A percentile compares a stretch with the other conserved stretches of the same genome.
Evolutionary conservation across 1,140 invertebrate species (phyloP).

Genomic region (Campoletis sonorensis): DNA sequence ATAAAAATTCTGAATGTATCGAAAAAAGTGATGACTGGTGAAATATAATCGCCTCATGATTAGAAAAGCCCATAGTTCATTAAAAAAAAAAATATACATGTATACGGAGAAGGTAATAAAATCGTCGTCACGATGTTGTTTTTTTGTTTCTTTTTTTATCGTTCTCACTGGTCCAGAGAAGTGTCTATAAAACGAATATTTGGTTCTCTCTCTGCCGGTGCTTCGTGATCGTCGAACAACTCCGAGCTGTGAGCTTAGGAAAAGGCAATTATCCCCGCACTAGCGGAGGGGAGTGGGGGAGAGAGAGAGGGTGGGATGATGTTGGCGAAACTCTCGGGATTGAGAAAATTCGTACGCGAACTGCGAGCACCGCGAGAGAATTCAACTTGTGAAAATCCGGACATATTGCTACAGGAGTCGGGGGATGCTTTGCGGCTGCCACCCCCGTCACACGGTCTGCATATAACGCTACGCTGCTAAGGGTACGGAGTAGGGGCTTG

Average conservation of each 20-base stretch:
- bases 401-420: conserved; percentile 61
- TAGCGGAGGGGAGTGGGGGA: not conserved
- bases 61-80: no score
- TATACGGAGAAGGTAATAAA: not conserved
- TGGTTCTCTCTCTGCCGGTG: not conserved
- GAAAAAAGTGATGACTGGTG: no score
- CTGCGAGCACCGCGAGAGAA: conserved; percentile 55
- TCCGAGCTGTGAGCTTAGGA: conserved; percentile 29
- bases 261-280: conserved; percentile 38
- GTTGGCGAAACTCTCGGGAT: conserved; percentile 13
- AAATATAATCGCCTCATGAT: no score
- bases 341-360: conserved; percentile 40
- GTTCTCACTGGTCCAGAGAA: conserved; percentile 1
- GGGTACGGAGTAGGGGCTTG: conserved; percentile 42
- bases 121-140: conserved; percentile 1
- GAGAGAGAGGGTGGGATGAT: not conserved
- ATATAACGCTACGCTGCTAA: not conserved
- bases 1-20: no score
- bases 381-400: conserved; percentile 75
- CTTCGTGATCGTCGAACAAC: not conserved
- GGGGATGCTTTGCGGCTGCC: conserved; percentile 53
- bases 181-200: conserved; percentile 38
- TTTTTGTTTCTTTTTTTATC: conserved; percentile 37
- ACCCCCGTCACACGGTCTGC: conserved; percentile 1
- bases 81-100: not conserved